These are phyloP conservation scores for Menidia beryllina DNA, from an alignment of 2,113 vertebrate genomes.

Conservation along the genomic window DNA sequence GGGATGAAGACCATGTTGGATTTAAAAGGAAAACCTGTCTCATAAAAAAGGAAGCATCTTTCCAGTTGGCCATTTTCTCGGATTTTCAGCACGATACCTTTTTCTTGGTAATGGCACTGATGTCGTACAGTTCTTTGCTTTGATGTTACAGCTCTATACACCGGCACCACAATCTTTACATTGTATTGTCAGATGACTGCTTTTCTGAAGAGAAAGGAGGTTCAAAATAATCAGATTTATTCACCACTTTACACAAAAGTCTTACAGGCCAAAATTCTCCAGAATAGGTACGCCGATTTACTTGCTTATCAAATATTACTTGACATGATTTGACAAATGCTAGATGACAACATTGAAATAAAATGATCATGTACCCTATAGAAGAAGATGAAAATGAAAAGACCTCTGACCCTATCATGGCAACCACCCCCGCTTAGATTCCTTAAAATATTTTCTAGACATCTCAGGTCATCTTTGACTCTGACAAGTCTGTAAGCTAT, in stretches of 20 bases:
- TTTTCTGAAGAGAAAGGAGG: not conserved
- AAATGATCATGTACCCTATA: not conserved
- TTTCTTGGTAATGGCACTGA: not conserved
- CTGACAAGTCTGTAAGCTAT: constrained; percentile 57
- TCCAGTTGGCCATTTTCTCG: not conserved
- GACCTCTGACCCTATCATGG: constrained; percentile 46
- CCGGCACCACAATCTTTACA: not conserved
- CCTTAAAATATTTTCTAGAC: constrained; percentile 60
- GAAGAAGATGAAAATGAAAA: constrained; percentile 14
- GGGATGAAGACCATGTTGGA: not conserved
- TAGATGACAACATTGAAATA: not conserved
- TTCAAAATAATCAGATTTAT: not conserved
- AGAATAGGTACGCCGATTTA: no score
- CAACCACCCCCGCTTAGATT: constrained; percentile 25
- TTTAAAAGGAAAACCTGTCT: not conserved
- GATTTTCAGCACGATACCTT: not conserved
- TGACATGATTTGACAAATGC: no score
- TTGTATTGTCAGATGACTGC: not conserved
- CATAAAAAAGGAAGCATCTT: not conserved
- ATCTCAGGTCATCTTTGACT: constrained; percentile 56
- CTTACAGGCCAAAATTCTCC: no score
- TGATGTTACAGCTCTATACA: not conserved
- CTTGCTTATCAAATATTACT: no score
- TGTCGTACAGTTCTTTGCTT: not conserved
- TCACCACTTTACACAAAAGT: not conserved